These are phyloP conservation scores for Aldabrachelys gigantea DNA, from an alignment of 2,113 vertebrate species.

Conservation along the genomic window DNA sequence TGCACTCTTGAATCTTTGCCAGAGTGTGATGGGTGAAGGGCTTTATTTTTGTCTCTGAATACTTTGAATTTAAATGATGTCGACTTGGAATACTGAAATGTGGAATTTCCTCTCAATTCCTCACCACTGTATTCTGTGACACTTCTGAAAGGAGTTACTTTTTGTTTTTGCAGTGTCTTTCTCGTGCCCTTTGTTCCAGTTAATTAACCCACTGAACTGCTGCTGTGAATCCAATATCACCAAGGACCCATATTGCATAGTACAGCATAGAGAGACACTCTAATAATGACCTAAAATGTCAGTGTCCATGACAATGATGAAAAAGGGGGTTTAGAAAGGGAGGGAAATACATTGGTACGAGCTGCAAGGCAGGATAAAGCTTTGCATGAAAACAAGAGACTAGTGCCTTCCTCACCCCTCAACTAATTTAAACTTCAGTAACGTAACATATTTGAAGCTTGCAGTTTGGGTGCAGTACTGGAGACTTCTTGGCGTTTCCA, in stretches of 20 bases:
- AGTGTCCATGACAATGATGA: neutral
- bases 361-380: neutral
- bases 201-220: conserved; percentile 30
- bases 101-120: conserved; percentile 55
- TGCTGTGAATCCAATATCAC: neutral
- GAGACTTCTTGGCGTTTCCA: neutral
- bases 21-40: conserved; percentile 51
- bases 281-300: neutral
- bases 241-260: neutral
- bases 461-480: neutral
- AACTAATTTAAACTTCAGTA: neutral
- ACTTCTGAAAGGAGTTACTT: neutral
- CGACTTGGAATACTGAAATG: conserved; percentile 2
- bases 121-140: neutral
- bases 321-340: neutral
- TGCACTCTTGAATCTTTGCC: conserved; percentile 51
- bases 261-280: neutral
- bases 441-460: neutral
- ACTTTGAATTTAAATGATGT: conserved; percentile 50
- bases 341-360: neutral
- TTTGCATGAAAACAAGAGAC: neutral
- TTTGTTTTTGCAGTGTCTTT: neutral
- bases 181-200: neutral
- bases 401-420: neutral
- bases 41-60: conserved; percentile 66